A percentile compares a stretch with the other conserved stretches of the same genome.
Evolutionary conservation across 2,888 invertebrate genomes (phyloP).

Genomic region (Drosophila algonquin): DNA sequence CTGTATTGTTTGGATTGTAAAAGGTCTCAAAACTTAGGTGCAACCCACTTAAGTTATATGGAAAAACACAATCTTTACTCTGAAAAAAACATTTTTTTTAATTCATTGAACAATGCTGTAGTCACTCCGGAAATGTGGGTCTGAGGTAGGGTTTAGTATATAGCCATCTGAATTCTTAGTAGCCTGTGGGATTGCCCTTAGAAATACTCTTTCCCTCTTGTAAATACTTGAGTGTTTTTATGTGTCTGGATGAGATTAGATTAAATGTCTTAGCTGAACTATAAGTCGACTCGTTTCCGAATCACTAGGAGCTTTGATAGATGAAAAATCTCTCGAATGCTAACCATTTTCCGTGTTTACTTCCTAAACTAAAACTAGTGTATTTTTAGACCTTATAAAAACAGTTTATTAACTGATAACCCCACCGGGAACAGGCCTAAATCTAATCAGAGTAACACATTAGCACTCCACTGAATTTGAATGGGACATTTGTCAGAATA

Average conservation of each 20-base stretch:
- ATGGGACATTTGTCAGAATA: slow-evolving; percentile 11
- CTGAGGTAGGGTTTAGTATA: too few relatives aligned
- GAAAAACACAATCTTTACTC: too few relatives aligned
- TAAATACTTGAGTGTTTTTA: slow-evolving; percentile 3
- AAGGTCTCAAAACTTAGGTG: too few relatives aligned
- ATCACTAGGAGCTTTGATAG: background rate
- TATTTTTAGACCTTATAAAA: slow-evolving; percentile 2
- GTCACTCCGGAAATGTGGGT: too few relatives aligned
- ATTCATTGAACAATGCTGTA: too few relatives aligned
- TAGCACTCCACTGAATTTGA: slow-evolving; percentile 2
- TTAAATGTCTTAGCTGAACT: too few relatives aligned
- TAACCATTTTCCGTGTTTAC: slow-evolving; percentile 15
- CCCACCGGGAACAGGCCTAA: slow-evolving; percentile 16
- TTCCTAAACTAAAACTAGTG: background rate
- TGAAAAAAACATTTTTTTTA: too few relatives aligned
- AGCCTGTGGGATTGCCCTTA: background rate
- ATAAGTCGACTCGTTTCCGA: background rate
- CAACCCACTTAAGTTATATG: too few relatives aligned
- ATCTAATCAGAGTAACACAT: slow-evolving; percentile 29
- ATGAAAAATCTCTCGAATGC: background rate
- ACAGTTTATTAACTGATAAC: slow-evolving; percentile 18
- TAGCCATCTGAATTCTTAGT: too few relatives aligned
- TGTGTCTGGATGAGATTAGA: slow-evolving; percentile 27
- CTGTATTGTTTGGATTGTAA: too few relatives aligned
- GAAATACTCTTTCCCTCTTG: background rate